Base-by-base conservation (phyloP, 2,113 vertebrate genomes). In the Podilymbus podiceps region DNA sequence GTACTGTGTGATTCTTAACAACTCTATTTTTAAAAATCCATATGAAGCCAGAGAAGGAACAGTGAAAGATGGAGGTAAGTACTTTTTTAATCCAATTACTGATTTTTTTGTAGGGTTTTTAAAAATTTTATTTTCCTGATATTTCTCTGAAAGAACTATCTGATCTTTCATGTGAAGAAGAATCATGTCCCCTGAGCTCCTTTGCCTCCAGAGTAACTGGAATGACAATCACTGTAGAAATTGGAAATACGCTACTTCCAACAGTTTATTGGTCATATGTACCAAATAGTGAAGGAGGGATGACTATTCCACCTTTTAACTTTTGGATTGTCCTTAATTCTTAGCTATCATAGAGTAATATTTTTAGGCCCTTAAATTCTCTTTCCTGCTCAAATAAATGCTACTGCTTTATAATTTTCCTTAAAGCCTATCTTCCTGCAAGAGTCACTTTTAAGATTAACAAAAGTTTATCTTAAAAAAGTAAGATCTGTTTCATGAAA, bases 1-100 rank as follows among this genome's bases (percentile, higher is more conserved):
- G 53, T 97, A 95, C 77, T 97, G 97, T 80, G 85, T 97, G 67
- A 97, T 97, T 90, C 88, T 97, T 58, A 97, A 97, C 73, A 97
- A 97, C 88, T 1, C 85, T 52, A 28, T 5, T n/a, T 97, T 97
- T 82, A 77, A 89, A 87, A 95, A 93, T 88, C 66, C 80, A 0
- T 0, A 0, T 31, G 2, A 49, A 24, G 18, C 7, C 58, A 96
- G 97, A 90, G 50, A 78, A 74, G 97, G 97, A 74, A 93, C 96
- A 31, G 2, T 83, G 27, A 7, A 93, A 76, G 96, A 97, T 64
- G 94, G 87, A 91, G 67, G 97, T 97, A 85, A 89, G 56, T 75
- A 42, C 22, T 79, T 89, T 91, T 90, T 8, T 5, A 88, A 88
- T 67, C 24, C 2, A 68, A 15, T 60, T 79, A 56, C 16, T 87